Evolutionary conservation across 2,113 vertebrate genomes (phyloP), one percentile per base, ranked within the genome.

Genomic region (Clupea harengus): DNA sequence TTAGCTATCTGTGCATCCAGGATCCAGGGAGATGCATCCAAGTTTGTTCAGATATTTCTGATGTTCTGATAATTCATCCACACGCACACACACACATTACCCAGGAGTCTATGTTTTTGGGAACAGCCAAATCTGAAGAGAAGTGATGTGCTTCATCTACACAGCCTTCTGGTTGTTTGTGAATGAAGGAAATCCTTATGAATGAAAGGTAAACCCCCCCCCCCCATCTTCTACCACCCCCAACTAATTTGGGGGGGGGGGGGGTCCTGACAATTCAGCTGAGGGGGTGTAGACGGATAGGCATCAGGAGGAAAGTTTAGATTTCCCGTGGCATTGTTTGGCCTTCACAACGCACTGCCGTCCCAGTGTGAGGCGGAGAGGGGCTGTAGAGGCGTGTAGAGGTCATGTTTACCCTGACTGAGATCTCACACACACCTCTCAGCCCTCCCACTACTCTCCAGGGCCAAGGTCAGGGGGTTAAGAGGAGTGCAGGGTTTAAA

Each of bases 401-500:
- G 86, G 86, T 91, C 86, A 86, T 93, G 93, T 93, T 95, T 94
- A 94, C 89, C 84, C 91, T 93, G 88, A 90, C 90, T 88, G 89
- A 49, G 8, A 49, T 39, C 91, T 88, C 82, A 75, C 81, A 82
- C 60, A 72, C n/a, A 25, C 28, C 10, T 25, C 64, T 6, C 64
- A 8, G 28, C 25, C n/a, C 64, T 11, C 64, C n/a, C 64, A 28
- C 64, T 13, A 2, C n/a, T 32, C 64, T 32, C 28, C 5, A 2
- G 67, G 28, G 67, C 81, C 44, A 85, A 64, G 87, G 87, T 87
- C 81, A 86, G 88, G 13, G 39, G 67, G 75, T 85, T 85, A 45
- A 75, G 67, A 75, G 67, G 67, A 84, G 85, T 83, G 47, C 75
- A 88, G 28, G 83, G 85, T 90, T 88, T 92, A 90, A 91, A 90